A percentile compares a stretch with the other conserved stretches of the same genome.
These are phyloP conservation scores for Baronia brevicornis DNA, from an alignment of 2,888 invertebrate species.

Conservation along the genomic window DNA sequence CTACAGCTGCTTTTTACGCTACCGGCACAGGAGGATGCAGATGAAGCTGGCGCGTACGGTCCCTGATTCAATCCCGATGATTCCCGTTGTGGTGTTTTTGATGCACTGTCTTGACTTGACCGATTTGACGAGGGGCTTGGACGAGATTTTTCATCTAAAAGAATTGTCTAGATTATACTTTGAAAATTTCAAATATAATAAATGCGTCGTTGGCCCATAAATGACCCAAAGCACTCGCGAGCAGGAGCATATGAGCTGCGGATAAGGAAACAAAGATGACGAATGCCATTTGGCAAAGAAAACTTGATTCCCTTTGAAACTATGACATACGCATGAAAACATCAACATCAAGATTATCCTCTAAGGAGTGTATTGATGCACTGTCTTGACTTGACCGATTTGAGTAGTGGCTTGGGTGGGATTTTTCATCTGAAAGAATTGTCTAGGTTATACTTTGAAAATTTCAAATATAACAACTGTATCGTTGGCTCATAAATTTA, in stretches of 20 bases:
- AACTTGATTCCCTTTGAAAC: too few species aligned
- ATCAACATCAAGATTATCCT: constrained; percentile 33
- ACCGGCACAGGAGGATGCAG: constrained; percentile 40
- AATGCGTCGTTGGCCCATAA: too few species aligned
- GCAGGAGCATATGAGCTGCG: too few species aligned
- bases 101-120: constrained; percentile 61
- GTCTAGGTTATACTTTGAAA: constrained; percentile 9
- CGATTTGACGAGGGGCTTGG: constrained; percentile 69
- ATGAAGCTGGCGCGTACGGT: constrained; percentile 57
- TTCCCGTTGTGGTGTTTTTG: constrained; percentile 66
- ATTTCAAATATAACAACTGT: background rate
- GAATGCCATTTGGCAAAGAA: too few species aligned
- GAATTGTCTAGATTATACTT: too few species aligned
- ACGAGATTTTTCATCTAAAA: constrained; percentile 65
- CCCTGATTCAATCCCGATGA: constrained; percentile 37
- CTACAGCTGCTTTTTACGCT: constrained; percentile 51
- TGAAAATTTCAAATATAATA: constrained; percentile 1
- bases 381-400: constrained; percentile 64
- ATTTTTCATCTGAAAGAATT: constrained; percentile 67
- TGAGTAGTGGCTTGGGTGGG: constrained; percentile 68
- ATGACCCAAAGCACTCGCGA: too few species aligned
- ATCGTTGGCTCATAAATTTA: too few species aligned
- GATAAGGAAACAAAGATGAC: too few species aligned
- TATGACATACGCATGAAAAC: too few species aligned
- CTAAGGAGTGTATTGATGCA: constrained; percentile 65